Evolutionary conservation across 35 echinoderm and acorn worm species (phyloP), one percentile per base, ranked within the genome.

Genomic region (Hemicentrotus pulcherrimus): DNA sequence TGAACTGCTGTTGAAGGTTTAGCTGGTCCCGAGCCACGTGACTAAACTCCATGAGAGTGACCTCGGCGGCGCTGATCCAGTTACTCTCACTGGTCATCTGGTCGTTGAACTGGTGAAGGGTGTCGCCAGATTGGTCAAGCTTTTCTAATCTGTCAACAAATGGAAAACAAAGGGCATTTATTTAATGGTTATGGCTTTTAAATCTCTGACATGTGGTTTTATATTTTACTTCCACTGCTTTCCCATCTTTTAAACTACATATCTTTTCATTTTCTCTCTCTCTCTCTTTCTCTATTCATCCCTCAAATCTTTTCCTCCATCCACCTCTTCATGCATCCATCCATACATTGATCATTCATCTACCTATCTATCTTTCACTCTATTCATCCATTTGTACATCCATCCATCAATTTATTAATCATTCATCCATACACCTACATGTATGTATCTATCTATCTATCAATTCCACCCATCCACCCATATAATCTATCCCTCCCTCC

Each of bases 51-150:
- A 99, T 92, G 12, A 99, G 96, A n/a, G 92, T 98, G 48, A 97
- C 96, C 94, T 98, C 97, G 0, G 98, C 97, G 55, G 95, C 96
- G 16, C 97, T 94, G 94, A 99, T 95, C 98, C 98, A 99, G 94
- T 99, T 99, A 47, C 95, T 98, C 41, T 99, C 98, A 45, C 86
- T 95, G 14, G 96, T 97, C 41, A 98, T 32, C 7, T 91, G 60
- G 58, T 96, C 94, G 13, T 78, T 94, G 59, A 98, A 95, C 22
- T 98, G 96, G 33, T 97, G 96, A 31, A 99, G 95, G 30, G 94
- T 88, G 31, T 97, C 96, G 32, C 95, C 94, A 9, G 96, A 97
- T 70, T 95, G 85, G 95, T 97, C 96, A 48, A 99, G 92, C 88
- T 94, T 97, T 52, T 96, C 95, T 92, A 99, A 86, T 70, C 98